Percentiles rank a stretch among this genome's conserved stretches.
phyloP scores from a whole-genome alignment of 2,113 vertebrate species.

The Gracilinanus agilis region DNA sequence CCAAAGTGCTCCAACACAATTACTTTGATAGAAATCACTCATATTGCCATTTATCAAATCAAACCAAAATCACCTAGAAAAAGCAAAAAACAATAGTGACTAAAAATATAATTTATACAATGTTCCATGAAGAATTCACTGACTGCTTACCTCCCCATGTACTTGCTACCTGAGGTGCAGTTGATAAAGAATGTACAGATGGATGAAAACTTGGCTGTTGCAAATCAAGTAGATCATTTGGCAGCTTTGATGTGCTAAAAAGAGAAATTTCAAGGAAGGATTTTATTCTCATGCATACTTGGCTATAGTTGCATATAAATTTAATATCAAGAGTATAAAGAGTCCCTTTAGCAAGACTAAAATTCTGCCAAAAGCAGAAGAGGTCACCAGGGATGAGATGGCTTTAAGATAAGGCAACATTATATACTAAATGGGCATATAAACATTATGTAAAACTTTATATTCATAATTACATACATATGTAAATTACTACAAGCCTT shows the following conservation, averaged over 20 bases:
- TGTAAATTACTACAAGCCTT: slow-evolving; percentile 34
- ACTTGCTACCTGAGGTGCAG: slow-evolving; percentile 90
- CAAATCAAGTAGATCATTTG: slow-evolving; percentile 95
- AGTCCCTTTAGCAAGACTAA: neutral
- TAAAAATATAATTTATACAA: neutral
- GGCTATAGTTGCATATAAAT: neutral
- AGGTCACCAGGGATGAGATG: neutral
- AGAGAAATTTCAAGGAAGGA: slow-evolving; percentile 74
- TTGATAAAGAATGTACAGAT: slow-evolving; percentile 88
- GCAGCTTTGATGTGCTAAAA: slow-evolving; percentile 92
- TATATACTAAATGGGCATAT: neutral
- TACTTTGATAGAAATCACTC: slow-evolving; percentile 29
- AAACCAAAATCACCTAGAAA: slow-evolving; percentile 30
- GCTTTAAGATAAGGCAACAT: neutral
- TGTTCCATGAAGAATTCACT: slow-evolving; percentile 39
- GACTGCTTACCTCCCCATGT: slow-evolving; percentile 95
- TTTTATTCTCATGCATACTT: slow-evolving; percentile 61
- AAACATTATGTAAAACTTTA: neutral
- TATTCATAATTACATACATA: neutral
- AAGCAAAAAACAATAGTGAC: neutral
- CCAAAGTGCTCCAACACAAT: slow-evolving; percentile 28
- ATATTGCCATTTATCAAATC: slow-evolving; percentile 31
- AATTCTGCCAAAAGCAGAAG: neutral
- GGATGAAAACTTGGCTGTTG: slow-evolving; percentile 96
- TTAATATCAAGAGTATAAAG: neutral